A percentile compares a stretch with the other conserved stretches of the same genome.
Evolutionary conservation across 2,113 vertebrate genomes (phyloP).

Genomic region (Uria aalge): DNA sequence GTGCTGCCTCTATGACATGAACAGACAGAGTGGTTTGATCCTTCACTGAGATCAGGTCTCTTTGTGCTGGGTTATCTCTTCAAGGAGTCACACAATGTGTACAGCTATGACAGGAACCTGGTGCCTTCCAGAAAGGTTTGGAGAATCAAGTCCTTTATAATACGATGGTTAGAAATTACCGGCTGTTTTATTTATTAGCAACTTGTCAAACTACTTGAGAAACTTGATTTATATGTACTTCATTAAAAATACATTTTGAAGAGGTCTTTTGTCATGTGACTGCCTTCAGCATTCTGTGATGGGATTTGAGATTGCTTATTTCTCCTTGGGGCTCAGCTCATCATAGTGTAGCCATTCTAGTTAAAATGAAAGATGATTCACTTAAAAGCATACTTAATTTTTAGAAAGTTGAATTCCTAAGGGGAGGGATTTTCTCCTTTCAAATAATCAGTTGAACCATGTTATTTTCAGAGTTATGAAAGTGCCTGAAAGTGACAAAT

Average conservation of each 20-base stretch:
- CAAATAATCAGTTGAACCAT: not conserved
- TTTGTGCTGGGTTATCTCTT: not conserved
- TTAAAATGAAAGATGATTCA: not conserved
- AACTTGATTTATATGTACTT: constrained; percentile 20
- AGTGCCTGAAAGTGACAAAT: constrained; percentile 23
- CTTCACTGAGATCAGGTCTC: not conserved
- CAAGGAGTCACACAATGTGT: not conserved
- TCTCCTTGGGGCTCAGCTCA: not conserved
- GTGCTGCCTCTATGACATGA: not conserved
- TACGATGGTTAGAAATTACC: constrained; percentile 19
- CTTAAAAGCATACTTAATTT: not conserved
- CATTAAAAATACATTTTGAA: constrained; percentile 31
- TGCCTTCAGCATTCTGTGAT: not conserved
- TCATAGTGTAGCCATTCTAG: not conserved
- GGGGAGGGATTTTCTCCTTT: not conserved
- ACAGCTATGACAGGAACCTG: not conserved
- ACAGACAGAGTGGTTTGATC: not conserved
- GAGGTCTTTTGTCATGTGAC: not conserved
- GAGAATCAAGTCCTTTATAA: not conserved
- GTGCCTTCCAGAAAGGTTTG: not conserved
- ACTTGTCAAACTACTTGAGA: constrained; percentile 4
- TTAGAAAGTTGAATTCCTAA: constrained; percentile 12
- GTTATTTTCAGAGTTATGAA: not conserved
- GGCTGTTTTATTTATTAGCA: not conserved
- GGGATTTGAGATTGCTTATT: not conserved